phyloP scores from a whole-genome alignment of 2,113 vertebrate species.

The Cyphomyrus discorhynchus region DNA sequence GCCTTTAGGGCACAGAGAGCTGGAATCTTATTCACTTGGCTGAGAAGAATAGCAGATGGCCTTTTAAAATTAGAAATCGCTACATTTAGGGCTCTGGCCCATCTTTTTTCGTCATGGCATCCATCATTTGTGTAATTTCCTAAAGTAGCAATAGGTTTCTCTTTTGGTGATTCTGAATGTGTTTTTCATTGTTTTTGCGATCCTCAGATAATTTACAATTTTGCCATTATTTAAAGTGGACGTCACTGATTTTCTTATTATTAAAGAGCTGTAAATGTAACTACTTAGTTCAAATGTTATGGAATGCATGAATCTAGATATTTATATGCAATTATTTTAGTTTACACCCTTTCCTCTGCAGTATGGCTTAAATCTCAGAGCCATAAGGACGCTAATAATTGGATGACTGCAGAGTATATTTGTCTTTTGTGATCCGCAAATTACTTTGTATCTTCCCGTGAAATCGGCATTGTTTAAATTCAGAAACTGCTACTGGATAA shows the following conservation, averaged over 20 bases:
- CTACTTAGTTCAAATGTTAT: not conserved
- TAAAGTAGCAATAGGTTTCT: not conserved
- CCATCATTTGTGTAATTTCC: not conserved
- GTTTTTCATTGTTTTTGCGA: not conserved
- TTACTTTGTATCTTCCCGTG: not conserved
- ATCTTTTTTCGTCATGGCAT: not conserved
- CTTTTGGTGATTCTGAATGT: not conserved
- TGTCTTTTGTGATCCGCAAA: not conserved
- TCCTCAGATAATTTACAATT: not conserved
- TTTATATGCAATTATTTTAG: not conserved
- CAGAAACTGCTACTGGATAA: not conserved
- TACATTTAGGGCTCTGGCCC: not conserved
- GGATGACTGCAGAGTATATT: not conserved
- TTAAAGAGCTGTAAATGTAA: not conserved
- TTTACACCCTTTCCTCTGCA: not conserved
- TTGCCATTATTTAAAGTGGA: not conserved
- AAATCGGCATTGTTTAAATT: not conserved
- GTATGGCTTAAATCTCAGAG: not conserved
- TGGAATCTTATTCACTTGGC: not conserved
- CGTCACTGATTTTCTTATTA: not conserved
- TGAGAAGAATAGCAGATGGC: conserved; percentile 9
- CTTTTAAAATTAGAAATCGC: conserved; percentile 11
- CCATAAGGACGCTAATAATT: not conserved
- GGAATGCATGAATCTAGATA: not conserved
- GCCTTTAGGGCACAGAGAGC: not conserved